These are phyloP conservation scores for Esox masquinongy DNA, from an alignment of 2,797 vertebrate genomes.

Conservation along the genomic window DNA sequence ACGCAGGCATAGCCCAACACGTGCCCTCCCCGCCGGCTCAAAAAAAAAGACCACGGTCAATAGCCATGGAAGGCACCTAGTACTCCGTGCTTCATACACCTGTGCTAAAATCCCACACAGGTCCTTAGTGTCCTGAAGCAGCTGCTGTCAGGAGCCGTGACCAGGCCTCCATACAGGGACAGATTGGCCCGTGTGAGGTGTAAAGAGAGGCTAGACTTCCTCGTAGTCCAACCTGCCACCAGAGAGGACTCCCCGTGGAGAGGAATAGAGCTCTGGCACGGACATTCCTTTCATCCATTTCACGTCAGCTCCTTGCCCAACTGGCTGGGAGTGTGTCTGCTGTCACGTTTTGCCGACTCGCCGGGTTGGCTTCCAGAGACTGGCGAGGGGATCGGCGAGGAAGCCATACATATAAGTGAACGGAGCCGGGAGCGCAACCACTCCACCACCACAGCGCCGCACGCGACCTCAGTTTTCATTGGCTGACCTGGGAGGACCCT, in stretches of 20 bases:
- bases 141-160: slow-evolving; percentile 44
- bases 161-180: slow-evolving; percentile 33
- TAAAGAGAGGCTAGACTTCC: slow-evolving; percentile 2
- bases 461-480: no score
- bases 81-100: not conserved
- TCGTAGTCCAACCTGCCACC: slow-evolving; percentile 14
- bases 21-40: not conserved
- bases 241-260: not conserved
- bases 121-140: slow-evolving; percentile 17
- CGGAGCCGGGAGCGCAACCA: no score
- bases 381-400: no score
- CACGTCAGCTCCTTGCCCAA: no score
- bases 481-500: no score
- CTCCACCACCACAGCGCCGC: no score
- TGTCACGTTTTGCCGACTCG: no score
- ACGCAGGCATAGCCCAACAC: slow-evolving; percentile 37
- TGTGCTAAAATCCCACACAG: not conserved
- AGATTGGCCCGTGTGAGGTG: slow-evolving; percentile 1
- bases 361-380: no score
- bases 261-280: not conserved
- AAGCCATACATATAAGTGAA: no score
- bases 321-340: no score
- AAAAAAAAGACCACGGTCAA: not conserved
- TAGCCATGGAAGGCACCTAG: not conserved
- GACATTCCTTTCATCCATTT: no score